Base-by-base conservation (phyloP, 1,140 invertebrate species). In the Scaptomyza graminum region DNA sequence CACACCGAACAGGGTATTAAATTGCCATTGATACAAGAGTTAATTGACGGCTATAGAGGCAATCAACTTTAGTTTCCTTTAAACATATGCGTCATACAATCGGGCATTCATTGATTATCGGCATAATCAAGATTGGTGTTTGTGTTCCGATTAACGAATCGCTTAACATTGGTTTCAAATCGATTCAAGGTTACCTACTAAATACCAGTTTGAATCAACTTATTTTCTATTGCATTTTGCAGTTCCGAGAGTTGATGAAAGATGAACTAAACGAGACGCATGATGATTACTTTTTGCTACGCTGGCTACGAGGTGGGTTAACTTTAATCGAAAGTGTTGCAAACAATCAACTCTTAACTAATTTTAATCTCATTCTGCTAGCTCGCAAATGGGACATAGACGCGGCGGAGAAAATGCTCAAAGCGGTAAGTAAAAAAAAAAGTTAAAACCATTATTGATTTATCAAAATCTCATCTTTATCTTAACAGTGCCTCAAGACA, bases 401-500 rank as follows among this genome's bases (percentile, higher is more conserved):
- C 18, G 96, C 95, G 2, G 96, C 96, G 0, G 96, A 97, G 90
- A 95, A 96, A 93, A 97, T 97, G 96, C 90, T 97, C 0, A 92
- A 96, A 93, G 95, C 96, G 76, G 83, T 87, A 60, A 78, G 75
- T 65, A 0, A 12, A 47, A 15, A 11, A 34, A 0, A 2, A 7
- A 9, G 13, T 34, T 0, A 13, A 6, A 34, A 3, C 3, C 12
- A 0, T 18, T 8, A 4, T 5, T 6, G 16, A 39, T 15, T 37
- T 31, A 57, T 1, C 22, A 0, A n/a, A 18, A 5, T 51, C 25
- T 61, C 3, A 13, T 25, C 13, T 7, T 0, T 5, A 12, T 0
- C 15, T 1, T 1, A 4, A 44, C 41, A 91, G 90, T 74, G 83
- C 44, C 44, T 90, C 12, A 91, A 94, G 95, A 84, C 79, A 0